Evolutionary conservation across 1,140 invertebrate genomes (phyloP), one percentile per base, ranked within the genome.

Genomic region (Brachionus sp.): DNA sequence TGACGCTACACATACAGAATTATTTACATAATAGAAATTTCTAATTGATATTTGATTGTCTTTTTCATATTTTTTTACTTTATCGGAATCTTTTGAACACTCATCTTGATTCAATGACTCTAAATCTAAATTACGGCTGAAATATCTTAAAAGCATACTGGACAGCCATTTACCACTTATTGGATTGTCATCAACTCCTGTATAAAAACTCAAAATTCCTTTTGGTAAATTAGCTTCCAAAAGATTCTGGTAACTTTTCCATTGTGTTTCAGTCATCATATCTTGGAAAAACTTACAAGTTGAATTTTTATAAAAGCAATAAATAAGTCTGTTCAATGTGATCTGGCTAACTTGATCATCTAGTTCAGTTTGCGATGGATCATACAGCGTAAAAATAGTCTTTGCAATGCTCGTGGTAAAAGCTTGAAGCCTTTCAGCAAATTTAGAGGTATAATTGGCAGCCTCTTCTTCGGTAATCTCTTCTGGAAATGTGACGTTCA

Each of bases 401-500:
- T 80, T 23, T 25, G 77, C 77, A 23, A 80, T 66, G 33, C 16
- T 23, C 16, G 77, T 80, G 19, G 37, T 29, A 5, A 80, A 35
- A 33, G 9, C 35, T 66, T 80, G 77, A 12, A 80, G 23, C 5
- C 6, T 57, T 66, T 39, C 5, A 62, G 46, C 25, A 35, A 80
- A 66, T 44, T 23, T 62, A 5, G 50, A 62, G 13, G 50, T 80
- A n/a, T 62, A 66, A 62, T 80, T 80, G 2, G 23, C 70, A 13
- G 70, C 39, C 16, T 80, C 77, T 39, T 39, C n/a, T 13, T 80
- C 62, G n/a, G 33, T 66, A 2, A 66, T 10, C 7, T 80, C n/a
- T n/a, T 64, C 50, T 9, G 77, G 77, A 80, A 66, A 80, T 42
- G 77, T 80, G 16, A 80, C n/a, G 25, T 80, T 80, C 23, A 80